Evolutionary conservation across 2,888 invertebrate species (phyloP).

Genomic region (Neria commutata): DNA sequence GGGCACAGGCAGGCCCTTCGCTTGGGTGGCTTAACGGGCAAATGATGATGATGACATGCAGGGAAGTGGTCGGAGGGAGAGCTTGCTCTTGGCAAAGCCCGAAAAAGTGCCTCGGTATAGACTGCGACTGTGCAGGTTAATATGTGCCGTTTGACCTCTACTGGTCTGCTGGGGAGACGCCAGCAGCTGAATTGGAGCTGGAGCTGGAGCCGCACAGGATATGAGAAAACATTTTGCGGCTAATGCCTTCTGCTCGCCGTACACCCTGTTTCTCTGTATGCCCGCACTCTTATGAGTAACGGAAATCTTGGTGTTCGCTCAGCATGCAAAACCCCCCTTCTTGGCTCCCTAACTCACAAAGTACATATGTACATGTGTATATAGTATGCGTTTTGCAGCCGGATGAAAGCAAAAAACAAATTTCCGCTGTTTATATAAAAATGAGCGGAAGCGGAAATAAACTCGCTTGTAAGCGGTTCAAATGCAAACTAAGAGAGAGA

Average conservation of each 20-base stretch:
- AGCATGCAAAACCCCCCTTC: too few species aligned
- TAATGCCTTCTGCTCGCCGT: background rate
- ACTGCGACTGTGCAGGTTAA: background rate
- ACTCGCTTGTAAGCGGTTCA: background rate
- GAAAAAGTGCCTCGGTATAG: background rate
- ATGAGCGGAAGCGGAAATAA: background rate
- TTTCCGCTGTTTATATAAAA: background rate
- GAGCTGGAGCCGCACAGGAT: background rate
- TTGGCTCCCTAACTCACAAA: background rate
- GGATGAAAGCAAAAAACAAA: background rate
- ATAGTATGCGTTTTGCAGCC: background rate
- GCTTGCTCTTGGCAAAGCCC: background rate
- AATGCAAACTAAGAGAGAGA: too few species aligned
- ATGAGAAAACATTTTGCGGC: background rate
- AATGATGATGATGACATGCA: conserved; percentile 5
- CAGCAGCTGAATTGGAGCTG: too few species aligned
- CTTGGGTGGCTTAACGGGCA: background rate
- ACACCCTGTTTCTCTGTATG: too few species aligned
- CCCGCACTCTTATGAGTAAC: too few species aligned
- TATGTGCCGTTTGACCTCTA: background rate
- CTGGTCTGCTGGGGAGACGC: too few species aligned
- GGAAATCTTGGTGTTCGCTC: too few species aligned
- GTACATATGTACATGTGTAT: background rate
- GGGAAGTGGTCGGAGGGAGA: too few species aligned
- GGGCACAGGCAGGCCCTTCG: too few species aligned